These are phyloP conservation scores for Anser brachyrhynchus DNA, from an alignment of 2,113 vertebrate species.

Conservation along the genomic window DNA sequence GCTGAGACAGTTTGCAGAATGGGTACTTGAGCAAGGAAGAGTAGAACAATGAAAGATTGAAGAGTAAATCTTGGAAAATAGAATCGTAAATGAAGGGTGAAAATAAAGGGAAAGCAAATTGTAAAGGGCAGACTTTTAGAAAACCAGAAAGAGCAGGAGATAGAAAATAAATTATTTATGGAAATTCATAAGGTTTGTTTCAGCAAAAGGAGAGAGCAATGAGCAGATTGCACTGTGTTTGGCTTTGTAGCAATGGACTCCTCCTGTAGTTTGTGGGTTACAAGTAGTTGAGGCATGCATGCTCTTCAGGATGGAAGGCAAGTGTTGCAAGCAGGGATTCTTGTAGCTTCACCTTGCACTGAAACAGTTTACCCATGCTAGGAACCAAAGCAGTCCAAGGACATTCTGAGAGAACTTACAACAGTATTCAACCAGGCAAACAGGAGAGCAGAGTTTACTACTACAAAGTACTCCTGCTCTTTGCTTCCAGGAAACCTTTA, in stretches of 20 bases:
- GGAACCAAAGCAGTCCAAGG: background rate
- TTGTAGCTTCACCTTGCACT: background rate
- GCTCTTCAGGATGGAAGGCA: background rate
- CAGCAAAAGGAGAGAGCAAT: background rate
- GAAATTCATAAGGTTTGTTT: background rate
- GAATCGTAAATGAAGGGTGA: background rate
- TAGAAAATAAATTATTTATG: background rate
- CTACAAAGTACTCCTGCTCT: background rate
- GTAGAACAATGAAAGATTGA: background rate
- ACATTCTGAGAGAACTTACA: background rate
- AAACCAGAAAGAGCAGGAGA: background rate
- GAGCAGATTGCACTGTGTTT: background rate
- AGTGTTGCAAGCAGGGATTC: background rate
- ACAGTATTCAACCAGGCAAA: background rate
- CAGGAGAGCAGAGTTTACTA: background rate
- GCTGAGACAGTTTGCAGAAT: background rate
- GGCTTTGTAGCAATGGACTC: background rate
- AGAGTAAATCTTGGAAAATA: background rate
- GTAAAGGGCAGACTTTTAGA: background rate
- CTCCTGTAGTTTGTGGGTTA: background rate
- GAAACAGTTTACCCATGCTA: background rate
- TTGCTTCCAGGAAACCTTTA: background rate
- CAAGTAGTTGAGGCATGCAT: background rate
- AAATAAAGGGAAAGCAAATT: background rate
- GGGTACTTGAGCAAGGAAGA: background rate